A percentile compares a stretch with the other conserved stretches of the same genome.
Conservation (phyloP, 23 tunicate species). For the Botrylloides violaceus region DNA sequence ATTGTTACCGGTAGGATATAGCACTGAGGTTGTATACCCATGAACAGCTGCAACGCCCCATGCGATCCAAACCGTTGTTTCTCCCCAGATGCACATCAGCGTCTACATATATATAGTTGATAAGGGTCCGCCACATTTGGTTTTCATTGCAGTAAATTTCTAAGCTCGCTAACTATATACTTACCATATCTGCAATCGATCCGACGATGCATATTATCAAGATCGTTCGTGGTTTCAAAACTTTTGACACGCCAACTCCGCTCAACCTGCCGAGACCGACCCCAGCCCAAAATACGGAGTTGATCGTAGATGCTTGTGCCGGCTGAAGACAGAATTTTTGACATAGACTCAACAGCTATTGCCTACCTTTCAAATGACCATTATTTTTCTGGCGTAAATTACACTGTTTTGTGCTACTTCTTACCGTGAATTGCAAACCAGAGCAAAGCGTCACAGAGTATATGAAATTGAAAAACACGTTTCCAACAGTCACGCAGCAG, state of each 20-base stretch:
- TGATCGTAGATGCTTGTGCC: slow-evolving; percentile 58
- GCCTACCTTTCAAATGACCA: not conserved
- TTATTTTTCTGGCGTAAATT: not conserved
- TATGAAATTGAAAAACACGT: slow-evolving; percentile 10
- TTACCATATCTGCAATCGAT: slow-evolving; percentile 59
- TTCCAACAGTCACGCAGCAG: slow-evolving; percentile 10
- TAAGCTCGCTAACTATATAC: not conserved
- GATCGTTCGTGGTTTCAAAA: slow-evolving; percentile 55
- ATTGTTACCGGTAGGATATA: slow-evolving; percentile 53
- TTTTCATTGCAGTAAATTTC: no score
- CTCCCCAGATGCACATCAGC: slow-evolving; percentile 60
- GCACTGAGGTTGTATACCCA: slow-evolving; percentile 54
- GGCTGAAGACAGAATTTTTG: slow-evolving; percentile 42
- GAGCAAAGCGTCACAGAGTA: slow-evolving; percentile 22
- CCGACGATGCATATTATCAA: slow-evolving; percentile 53
- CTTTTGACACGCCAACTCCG: slow-evolving; percentile 65
- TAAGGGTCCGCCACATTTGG: no score
- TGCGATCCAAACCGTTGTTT: slow-evolving; percentile 24
- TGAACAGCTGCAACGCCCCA: slow-evolving; percentile 58
- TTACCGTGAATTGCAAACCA: slow-evolving; percentile 21
- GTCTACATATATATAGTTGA: slow-evolving; percentile 20
- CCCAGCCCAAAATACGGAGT: slow-evolving; percentile 93
- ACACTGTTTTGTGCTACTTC: slow-evolving; percentile 57
- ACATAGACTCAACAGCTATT: no score
- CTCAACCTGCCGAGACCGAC: slow-evolving; percentile 76